Evolutionary conservation across 2,888 invertebrate genomes (phyloP), one percentile per base, ranked within the genome.

Genomic region (Dasypolia templi): DNA sequence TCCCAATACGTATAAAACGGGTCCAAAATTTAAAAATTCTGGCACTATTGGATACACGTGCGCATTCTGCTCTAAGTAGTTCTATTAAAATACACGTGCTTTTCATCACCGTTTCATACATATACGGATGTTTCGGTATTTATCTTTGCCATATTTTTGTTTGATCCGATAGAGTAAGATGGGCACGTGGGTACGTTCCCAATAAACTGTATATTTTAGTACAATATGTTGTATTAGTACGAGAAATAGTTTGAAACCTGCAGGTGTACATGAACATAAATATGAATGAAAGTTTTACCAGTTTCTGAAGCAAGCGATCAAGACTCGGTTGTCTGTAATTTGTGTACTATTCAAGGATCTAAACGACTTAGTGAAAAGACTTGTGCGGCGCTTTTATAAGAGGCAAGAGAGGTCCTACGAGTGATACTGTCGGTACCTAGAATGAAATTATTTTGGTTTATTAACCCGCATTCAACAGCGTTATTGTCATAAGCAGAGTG

Each of bases 191-290:
- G 7, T 39, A 29, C 11, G 71, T 46, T 11, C n/a, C 7, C 2
- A 22, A 71, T 11, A n/a, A 17, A 42, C n/a, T 6, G 19, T 2
- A 17, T 11, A 22, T 55, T 44, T 14, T 42, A 42, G 6, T 19
- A 26, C 11, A 17, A 5, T 42, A 29, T 17, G 35, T 3, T 19
- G 3, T n/a, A 65, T 29, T 19, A 19, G 11, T 29, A 3, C 26
- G 26, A 26, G 64, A 64, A 39, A 65, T 32, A 46, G 12, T 39
- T 67, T 35, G 9, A 49, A 69, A 69, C 17, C 3, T 29, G 69
- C 35, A 46, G 17, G 6, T 55, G 46, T 5, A 32, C 19, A 42
- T n/a, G 32, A 49, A 39, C 46, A 35, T 56, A 14, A 35, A 51
- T 35, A 59, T 35, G 19, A 42, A 56, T 32, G 0, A 58, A 61